phyloP scores from a whole-genome alignment of 2,113 vertebrate species.

The Clarias macrocephalus region DNA sequence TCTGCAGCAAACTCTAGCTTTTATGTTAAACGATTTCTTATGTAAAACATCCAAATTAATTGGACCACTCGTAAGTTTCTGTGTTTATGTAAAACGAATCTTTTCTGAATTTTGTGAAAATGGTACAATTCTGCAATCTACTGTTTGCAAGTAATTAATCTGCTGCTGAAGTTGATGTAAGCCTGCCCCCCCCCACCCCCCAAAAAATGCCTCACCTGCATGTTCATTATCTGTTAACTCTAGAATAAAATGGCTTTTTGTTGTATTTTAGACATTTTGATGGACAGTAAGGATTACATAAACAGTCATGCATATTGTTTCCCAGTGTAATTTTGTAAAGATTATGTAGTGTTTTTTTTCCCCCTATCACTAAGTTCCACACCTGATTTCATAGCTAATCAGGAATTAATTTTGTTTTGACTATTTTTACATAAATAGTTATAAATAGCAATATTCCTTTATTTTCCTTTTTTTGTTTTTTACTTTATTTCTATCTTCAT shows the following conservation, averaged over 20 bases:
- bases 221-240: neutral
- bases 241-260: neutral
- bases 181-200: too few relatives aligned
- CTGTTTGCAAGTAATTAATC: neutral
- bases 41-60: slow-evolving; percentile 3
- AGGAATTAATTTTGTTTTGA: neutral
- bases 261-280: neutral
- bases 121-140: neutral
- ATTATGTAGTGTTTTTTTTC: neutral
- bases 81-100: too few relatives aligned
- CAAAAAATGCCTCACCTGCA: neutral
- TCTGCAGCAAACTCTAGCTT: slow-evolving; percentile 49
- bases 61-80: slow-evolving; percentile 18
- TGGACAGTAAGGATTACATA: neutral
- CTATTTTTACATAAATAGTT: neutral
- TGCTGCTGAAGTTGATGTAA: neutral
- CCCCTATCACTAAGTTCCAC: neutral
- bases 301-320: neutral
- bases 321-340: neutral
- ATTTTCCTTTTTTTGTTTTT: neutral
- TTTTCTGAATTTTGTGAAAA: neutral
- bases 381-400: neutral
- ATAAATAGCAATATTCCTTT: neutral
- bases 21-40: slow-evolving; percentile 32
- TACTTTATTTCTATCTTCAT: neutral